Conservation (phyloP, 2,113 vertebrate genomes). For the Falcunculus frontatus region DNA sequence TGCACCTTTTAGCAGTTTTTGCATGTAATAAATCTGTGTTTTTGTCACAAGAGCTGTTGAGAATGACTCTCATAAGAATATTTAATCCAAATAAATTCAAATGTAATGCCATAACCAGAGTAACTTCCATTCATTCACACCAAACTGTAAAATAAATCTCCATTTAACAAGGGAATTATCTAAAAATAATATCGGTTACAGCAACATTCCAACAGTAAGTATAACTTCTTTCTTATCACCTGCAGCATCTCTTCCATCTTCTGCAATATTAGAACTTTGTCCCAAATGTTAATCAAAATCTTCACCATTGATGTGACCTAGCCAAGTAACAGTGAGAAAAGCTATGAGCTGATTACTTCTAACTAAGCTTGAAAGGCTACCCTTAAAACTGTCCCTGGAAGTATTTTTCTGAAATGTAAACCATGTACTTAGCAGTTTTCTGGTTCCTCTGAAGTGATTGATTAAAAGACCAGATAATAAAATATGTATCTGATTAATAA, state of each 20-base stretch:
- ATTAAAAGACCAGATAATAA: background rate
- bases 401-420: background rate
- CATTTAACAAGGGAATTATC: constrained; percentile 14
- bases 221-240: background rate
- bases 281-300: background rate
- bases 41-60: background rate
- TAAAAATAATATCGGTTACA: background rate
- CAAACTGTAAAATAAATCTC: background rate
- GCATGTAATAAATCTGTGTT: constrained; percentile 29
- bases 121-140: constrained; percentile 3
- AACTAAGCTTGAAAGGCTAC: background rate
- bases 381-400: background rate
- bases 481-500: background rate
- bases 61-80: constrained; percentile 15
- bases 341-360: background rate
- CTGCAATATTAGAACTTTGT: background rate
- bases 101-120: background rate
- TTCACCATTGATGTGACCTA: background rate
- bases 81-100: constrained; percentile 29
- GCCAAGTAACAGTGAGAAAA: background rate
- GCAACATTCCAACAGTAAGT: background rate
- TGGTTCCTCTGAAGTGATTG: background rate
- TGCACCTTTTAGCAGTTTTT: constrained; percentile 28
- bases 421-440: background rate
- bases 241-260: background rate